Conservation (phyloP, 2,113 vertebrate species). For the Ellobius talpinus region DNA sequence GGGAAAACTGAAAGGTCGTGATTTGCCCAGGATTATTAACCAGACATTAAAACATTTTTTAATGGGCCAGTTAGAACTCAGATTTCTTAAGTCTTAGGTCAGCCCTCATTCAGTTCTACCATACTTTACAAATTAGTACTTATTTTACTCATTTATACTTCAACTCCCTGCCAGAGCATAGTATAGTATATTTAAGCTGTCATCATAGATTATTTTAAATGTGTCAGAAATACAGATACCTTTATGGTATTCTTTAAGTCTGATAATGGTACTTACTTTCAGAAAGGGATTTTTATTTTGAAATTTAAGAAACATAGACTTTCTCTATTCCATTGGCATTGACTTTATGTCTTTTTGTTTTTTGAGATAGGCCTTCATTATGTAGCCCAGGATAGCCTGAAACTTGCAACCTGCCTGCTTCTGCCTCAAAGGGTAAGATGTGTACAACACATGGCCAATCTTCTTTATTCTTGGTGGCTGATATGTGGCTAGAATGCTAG, state of each 20-base stretch:
- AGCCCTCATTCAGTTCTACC: neutral
- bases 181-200: conserved; percentile 26
- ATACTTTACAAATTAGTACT: conserved; percentile 38
- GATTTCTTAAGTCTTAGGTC: conserved; percentile 46
- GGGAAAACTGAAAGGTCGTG: conserved; percentile 41
- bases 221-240: conserved; percentile 46
- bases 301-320: neutral
- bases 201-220: conserved; percentile 56
- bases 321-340: neutral
- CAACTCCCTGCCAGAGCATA: conserved; percentile 43
- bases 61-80: conserved; percentile 49
- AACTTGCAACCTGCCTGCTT: neutral
- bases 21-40: conserved; percentile 59
- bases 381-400: neutral
- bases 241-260: conserved; percentile 40
- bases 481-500: neutral
- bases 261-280: neutral
- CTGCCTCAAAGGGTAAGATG: neutral
- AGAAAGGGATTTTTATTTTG: conserved; percentile 36
- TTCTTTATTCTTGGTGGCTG: neutral
- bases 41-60: neutral
- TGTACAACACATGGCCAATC: neutral
- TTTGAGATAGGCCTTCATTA: neutral
- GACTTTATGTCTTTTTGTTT: neutral
- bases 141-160: conserved; percentile 66